Evolutionary conservation across 2,888 invertebrate genomes (phyloP), one percentile per base, ranked within the genome.

Genomic region (Eilema griseolum): DNA sequence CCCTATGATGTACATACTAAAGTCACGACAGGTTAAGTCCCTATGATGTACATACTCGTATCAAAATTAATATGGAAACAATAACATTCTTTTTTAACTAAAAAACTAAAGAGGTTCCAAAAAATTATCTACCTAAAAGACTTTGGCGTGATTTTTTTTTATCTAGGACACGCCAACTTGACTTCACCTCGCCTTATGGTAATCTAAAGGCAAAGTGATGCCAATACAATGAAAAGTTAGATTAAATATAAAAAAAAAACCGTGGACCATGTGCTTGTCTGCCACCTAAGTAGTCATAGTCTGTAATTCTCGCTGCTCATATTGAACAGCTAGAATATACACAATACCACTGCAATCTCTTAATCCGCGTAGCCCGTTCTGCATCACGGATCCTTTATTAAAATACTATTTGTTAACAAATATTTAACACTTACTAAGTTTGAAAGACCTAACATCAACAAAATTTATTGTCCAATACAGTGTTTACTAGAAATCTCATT

Each of bases 401-500:
- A 52, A 52, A 10, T 52, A 5, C 7, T 52, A 20, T 52, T 52
- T 52, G n/a, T n/a, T 52, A 52, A n/a, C 46, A 46, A 46, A 16
- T 46, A 52, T 52, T 52, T 52, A 52, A 10, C 20, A 52, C n/a
- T 52, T 52, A n/a, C n/a, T n/a, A n/a, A 52, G 52, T 52, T n/a
- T n/a, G 14, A 52, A 52, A 52, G 52, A 52, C 52, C n/a, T n/a
- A 52, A n/a, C n/a, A n/a, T 20, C 20, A 52, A 52, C n/a, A 52
- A n/a, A 52, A 52, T 52, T 52, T 52, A 52, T 52, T 52, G 20
- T 20, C 52, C 52, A 52, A 52, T 52, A 52, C 16, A 52, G 52
- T 52, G 52, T 52, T 52, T 52, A n/a, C 52, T 52, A 52, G n/a
- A 52, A 52, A n/a, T 52, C n/a, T 52, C 52, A n/a, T 52, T 52